Evolutionary conservation across 2,888 invertebrate genomes (phyloP).

Genomic region (Hypena proboscidalis): DNA sequence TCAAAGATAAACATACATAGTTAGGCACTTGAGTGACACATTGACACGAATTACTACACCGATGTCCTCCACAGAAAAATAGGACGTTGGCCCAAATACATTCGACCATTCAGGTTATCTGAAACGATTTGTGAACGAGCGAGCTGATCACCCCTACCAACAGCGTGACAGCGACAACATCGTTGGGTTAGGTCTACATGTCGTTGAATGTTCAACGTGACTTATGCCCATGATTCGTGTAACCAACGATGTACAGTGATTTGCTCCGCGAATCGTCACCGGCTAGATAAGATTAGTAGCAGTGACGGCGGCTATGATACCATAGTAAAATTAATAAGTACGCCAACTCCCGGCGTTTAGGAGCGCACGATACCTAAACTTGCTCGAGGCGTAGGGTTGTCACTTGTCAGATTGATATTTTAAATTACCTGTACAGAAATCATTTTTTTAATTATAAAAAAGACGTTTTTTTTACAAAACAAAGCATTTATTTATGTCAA

Average conservation of each 20-base stretch:
- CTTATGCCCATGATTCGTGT: slow-evolving; percentile 23
- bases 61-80: slow-evolving; percentile 58
- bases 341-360: no score
- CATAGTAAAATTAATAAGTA: no score
- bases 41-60: slow-evolving; percentile 52
- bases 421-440: no score
- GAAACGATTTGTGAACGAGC: slow-evolving; percentile 54
- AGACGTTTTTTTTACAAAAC: no score
- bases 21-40: slow-evolving; percentile 48
- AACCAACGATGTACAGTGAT: slow-evolving; percentile 51
- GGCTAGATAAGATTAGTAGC: slow-evolving; percentile 61
- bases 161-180: slow-evolving; percentile 11
- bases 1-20: slow-evolving; percentile 44
- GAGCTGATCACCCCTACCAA: slow-evolving; percentile 41
- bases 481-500: no score
- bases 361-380: no score
- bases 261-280: slow-evolving; percentile 41
- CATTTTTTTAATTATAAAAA: no score
- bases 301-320: slow-evolving; percentile 53
- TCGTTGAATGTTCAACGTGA: slow-evolving; percentile 23
- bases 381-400: no score
- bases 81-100: slow-evolving; percentile 68
- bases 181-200: slow-evolving; percentile 39
- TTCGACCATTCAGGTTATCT: slow-evolving; percentile 69
- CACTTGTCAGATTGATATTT: no score